Evolutionary conservation across 2,888 invertebrate genomes (phyloP), one percentile per base, ranked within the genome.

Genomic region (Melipona beecheii): DNA sequence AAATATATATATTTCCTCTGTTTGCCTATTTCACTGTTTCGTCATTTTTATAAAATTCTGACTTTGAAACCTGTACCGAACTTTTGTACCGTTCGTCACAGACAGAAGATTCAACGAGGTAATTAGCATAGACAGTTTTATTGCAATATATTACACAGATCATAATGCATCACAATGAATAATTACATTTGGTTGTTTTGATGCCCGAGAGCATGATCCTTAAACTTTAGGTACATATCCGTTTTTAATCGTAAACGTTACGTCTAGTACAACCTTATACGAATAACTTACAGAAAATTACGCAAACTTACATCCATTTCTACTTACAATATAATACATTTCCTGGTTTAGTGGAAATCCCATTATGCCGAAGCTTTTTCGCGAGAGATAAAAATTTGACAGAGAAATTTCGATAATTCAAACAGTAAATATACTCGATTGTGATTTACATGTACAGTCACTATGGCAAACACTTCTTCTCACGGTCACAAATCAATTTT

Each of bases 261-360:
- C 66, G 84, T 85, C 90, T 89, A 90, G 82, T 89, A 90, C 89
- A 91, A 88, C 86, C 88, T 90, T 89, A 90, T 70, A 88, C 68
- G 66, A 43, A 87, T 86, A 86, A 60, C 84, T 90, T 90, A 87
- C 81, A 84, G 86, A 86, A 86, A 77, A 82, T 86, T 91, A 89
- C 86, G 80, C 87, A 87, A 87, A 88, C 87, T 87, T 91, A 93
- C 93, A 92, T 90, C 85, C 88, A 94, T 86, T 82, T 78, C 90
- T 94, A 94, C 94, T 94, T 94, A 94, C 94, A 94, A 93, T 94
- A 94, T 94, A 69, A 92, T 94, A 94, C 94, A 94, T 83, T 85
- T 65, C 85, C 86, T 81, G 78, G 64, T 54, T 79, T 69, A 72
- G 19, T 62, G 69, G 66, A 71, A 83, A 79, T 65, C 62, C 64